Evolutionary conservation across 2,888 invertebrate genomes (phyloP).

Genomic region (Microplitis deprimator): DNA sequence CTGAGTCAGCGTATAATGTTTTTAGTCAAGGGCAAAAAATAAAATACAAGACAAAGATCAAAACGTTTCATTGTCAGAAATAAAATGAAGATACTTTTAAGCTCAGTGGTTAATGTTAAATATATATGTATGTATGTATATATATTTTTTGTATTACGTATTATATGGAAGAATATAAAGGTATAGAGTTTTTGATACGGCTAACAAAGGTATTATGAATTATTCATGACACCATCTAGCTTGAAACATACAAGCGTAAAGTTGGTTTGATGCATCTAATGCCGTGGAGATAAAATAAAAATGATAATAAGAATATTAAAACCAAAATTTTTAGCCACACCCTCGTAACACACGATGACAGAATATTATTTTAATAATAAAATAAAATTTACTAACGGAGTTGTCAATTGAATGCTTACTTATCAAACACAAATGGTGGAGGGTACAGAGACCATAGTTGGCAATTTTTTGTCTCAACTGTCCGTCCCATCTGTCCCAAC

Average conservation of each 20-base stretch:
- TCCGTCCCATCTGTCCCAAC: conserved; percentile 78
- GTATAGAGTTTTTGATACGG: conserved; percentile 21
- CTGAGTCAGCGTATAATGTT: conserved; percentile 11
- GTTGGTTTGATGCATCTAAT: conserved; percentile 26
- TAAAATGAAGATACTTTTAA: conserved; percentile 3
- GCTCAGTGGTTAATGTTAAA: conserved; percentile 2
- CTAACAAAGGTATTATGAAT: conserved; percentile 40
- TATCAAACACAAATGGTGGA: conserved; percentile 77
- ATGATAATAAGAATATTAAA: conserved; percentile 6
- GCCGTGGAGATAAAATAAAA: conserved; percentile 18
- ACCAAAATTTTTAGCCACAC: conserved; percentile 11
- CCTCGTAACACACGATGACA: not conserved
- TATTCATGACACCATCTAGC: conserved; percentile 33
- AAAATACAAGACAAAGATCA: not conserved
- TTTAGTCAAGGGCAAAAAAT: conserved; percentile 28
- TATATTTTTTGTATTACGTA: not conserved
- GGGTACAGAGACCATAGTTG: conserved; percentile 75
- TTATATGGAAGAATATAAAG: conserved; percentile 21
- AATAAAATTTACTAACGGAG: not conserved
- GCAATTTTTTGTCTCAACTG: conserved; percentile 77
- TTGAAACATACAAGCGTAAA: not conserved
- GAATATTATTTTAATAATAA: not conserved
- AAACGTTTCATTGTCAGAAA: conserved; percentile 32
- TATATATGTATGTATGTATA: not conserved
- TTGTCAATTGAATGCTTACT: conserved; percentile 71